Base-by-base conservation (phyloP, 2,113 vertebrate genomes). In the Periophthalmus modestus region DNA sequence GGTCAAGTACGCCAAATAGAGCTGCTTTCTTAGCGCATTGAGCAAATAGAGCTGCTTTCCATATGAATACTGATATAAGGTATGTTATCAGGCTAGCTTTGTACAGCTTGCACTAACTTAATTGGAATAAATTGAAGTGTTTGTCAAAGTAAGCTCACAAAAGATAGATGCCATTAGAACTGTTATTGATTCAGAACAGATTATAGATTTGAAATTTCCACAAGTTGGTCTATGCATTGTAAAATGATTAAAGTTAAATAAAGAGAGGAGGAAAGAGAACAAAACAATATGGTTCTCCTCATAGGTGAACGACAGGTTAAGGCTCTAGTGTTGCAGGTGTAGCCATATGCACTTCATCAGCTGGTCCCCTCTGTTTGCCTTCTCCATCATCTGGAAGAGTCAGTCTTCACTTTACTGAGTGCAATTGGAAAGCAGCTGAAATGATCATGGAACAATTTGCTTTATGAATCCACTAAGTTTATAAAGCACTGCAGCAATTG, bases 401-500 rank as follows among this genome's bases (percentile, higher is more conserved):
- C 36, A 39, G 21, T 59, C 13, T 15, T 36, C 59, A 18, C 13
- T 33, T 62, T 62, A 34, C 59, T 62, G 4, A 62, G 14, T 62
- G 28, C 59, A 62, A 24, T 16, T 62, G 59, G 16, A 36, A 62
- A 62, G 15, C 13, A 19, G 2, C 4, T 18, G 7, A 16, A 19
- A 3, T 34, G 23, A 34, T 34, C 34, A 62, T 18, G 28, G 15
- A 33, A 34, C 59, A 28, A 62, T 62, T 34, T 62, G 28, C 13
- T 24, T 61, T 61, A 61, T 61, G 58, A 61, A 24, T 15, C 21
- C 3, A 28, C 23, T 14, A 28, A 61, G 28, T 59, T 59, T 13
- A 59, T 59, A 28, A 59, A 77, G 84, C 85, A 86, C 77, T 73
- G 65, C 71, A 72, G 82, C 78, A 79, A 71, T 69, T 84, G 86